Evolutionary conservation across 2,113 vertebrate species (phyloP).

Genomic region (Sphyrna mokarran): DNA sequence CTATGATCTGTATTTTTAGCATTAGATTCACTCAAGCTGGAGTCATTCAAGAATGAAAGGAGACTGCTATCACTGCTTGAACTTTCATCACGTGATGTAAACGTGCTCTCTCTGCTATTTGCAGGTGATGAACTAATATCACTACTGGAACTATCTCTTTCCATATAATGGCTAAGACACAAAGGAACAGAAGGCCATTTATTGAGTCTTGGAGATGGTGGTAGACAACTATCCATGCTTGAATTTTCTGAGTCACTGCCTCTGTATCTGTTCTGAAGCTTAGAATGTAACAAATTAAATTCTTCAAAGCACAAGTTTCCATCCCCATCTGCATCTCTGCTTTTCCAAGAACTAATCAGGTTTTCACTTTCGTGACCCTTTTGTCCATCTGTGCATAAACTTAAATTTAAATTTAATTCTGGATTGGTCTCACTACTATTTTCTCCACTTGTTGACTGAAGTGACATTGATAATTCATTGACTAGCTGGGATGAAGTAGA

Average conservation of each 20-base stretch:
- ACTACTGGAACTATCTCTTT: not conserved
- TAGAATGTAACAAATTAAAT: not conserved
- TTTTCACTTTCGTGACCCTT: not conserved
- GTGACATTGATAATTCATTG: not conserved
- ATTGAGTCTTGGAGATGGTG: not conserved
- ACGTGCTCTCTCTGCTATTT: not conserved
- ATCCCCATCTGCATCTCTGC: not conserved
- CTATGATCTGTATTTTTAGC: not conserved
- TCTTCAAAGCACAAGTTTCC: conserved; percentile 6
- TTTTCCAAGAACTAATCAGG: not conserved
- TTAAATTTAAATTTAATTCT: conserved; percentile 17
- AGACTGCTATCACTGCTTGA: conserved; percentile 26
- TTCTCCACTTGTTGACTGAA: not conserved
- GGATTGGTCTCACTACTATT: not conserved
- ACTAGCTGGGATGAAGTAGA: not conserved
- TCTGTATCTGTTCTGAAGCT: not conserved
- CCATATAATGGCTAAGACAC: not conserved
- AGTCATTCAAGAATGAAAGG: conserved; percentile 3
- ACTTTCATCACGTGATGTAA: conserved; percentile 26
- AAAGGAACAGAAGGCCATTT: conserved; percentile 7
- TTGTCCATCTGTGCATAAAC: not conserved
- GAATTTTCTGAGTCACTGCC: conserved; percentile 14
- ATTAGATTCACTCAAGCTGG: conserved; percentile 28
- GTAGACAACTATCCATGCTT: not conserved
- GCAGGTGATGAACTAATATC: not conserved